Evolutionary conservation across 2,888 invertebrate species (phyloP), one percentile per base, ranked within the genome.

Genomic region (Odontocolon sp.): DNA sequence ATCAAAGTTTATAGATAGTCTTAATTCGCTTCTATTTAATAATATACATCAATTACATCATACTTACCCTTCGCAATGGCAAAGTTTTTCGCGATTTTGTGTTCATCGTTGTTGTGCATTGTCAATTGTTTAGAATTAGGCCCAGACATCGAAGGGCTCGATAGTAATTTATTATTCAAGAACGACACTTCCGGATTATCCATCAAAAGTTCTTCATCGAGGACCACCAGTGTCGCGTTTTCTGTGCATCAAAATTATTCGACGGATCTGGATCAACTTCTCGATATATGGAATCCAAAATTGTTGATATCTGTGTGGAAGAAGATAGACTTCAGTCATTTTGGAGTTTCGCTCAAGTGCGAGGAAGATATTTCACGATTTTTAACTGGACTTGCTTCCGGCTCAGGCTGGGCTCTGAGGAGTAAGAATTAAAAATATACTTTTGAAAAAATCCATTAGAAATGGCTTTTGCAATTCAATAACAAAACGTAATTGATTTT

Each of bases 341-440:
- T 92, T 78, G 86, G 87, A 70, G 79, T 92, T 56, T 90, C 90
- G n/a, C 78, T 84, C 8, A 78, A 83, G 5, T 93, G 93, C 85
- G 91, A 91, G 88, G 87, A 89, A 0, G 91, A 92, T 76, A 80
- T 92, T 69, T 89, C 89, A 38, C 84, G 88, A 72, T 91, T 92
- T 80, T 91, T 91, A 74, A 89, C 83, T 78, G 92, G 92, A 69
- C 83, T 92, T 75, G 83, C 87, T 0, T 90, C 89, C n/a, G 92
- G 91, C 3, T 89, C 90, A 69, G 88, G 90, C 36, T 93, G 93
- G 93, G 92, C 93, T 0, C 90, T 92, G 68, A 91, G 87, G 83
- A 91, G 93, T 92, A 85, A 91, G 92, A 83, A 31, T 11, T 11
- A n/a, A n/a, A 36, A 8, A 31, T 2, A 14, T 26, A 1, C 28